Evolutionary conservation across 2,888 invertebrate genomes (phyloP).

Genomic region (Brenthis daphne): DNA sequence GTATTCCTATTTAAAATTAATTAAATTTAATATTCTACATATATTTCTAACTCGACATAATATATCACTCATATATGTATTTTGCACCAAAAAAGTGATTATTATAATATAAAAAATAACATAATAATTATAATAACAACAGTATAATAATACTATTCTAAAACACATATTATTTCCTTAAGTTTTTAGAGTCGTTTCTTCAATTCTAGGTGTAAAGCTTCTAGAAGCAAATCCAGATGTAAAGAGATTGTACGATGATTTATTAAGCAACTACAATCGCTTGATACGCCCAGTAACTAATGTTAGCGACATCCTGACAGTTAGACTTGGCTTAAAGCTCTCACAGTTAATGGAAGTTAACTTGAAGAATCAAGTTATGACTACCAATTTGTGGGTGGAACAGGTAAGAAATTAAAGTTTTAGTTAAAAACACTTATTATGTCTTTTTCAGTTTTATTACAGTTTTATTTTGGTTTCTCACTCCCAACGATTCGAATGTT

Average conservation of each 20-base stretch:
- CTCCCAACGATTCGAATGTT: too few species aligned
- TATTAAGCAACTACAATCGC: conserved; percentile 97
- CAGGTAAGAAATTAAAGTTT: conserved; percentile 83
- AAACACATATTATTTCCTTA: neutral
- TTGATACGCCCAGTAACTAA: conserved; percentile 96
- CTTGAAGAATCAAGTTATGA: conserved; percentile 96
- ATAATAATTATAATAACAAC: neutral
- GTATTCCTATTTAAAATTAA: too few species aligned
- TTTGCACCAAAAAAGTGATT: too few species aligned
- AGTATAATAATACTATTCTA: neutral
- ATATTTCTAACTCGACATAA: too few species aligned
- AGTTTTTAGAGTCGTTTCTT: too few species aligned
- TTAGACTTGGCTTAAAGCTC: conserved; percentile 93
- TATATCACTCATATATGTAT: too few species aligned
- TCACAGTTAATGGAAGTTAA: conserved; percentile 96
- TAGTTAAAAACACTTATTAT: too few species aligned
- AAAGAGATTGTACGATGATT: conserved; percentile 96
- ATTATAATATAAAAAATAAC: neutral
- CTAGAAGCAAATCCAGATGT: conserved; percentile 95
- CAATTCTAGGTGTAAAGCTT: conserved; percentile 67
- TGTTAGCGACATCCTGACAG: conserved; percentile 95
- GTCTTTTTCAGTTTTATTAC: too few species aligned
- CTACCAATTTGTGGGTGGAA: conserved; percentile 96
- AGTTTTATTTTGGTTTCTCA: too few species aligned
- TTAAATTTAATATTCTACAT: too few species aligned